phyloP scores from a whole-genome alignment of 2,113 vertebrate species.

The Apodemus speciosus region DNA sequence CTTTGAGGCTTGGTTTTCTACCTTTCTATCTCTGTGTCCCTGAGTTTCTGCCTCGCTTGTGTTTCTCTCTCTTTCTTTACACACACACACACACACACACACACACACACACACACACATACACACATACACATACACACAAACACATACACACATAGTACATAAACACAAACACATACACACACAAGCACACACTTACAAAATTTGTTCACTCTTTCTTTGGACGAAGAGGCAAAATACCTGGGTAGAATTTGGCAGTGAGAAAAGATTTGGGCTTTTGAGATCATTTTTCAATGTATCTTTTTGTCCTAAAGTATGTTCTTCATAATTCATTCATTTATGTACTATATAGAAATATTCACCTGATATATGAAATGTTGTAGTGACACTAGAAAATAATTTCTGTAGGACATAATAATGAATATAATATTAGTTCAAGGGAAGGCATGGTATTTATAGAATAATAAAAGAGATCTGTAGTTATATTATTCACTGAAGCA shows the following conservation, averaged over 20 bases:
- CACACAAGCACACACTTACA: not conserved
- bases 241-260: not conserved
- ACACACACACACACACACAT: not conserved
- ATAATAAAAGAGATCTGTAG: constrained; percentile 67
- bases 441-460: constrained; percentile 62
- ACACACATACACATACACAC: not conserved
- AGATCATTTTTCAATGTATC: not conserved
- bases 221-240: not conserved
- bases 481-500: constrained; percentile 65
- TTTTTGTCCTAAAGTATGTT: not conserved
- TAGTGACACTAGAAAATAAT: constrained; percentile 52
- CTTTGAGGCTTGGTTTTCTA: not conserved
- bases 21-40: fast-evolving
- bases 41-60: not conserved
- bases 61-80: not conserved
- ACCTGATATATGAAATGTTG: constrained; percentile 42
- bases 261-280: not conserved
- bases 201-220: not conserved
- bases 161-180: too few species aligned
- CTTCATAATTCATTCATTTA: not conserved
- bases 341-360: not conserved
- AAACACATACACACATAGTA: not conserved
- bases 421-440: constrained; percentile 39
- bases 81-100: not conserved
- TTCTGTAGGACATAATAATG: constrained; percentile 21